Evolutionary conservation across 2,888 invertebrate genomes (phyloP).

Genomic region (Trichogramma evanescens): DNA sequence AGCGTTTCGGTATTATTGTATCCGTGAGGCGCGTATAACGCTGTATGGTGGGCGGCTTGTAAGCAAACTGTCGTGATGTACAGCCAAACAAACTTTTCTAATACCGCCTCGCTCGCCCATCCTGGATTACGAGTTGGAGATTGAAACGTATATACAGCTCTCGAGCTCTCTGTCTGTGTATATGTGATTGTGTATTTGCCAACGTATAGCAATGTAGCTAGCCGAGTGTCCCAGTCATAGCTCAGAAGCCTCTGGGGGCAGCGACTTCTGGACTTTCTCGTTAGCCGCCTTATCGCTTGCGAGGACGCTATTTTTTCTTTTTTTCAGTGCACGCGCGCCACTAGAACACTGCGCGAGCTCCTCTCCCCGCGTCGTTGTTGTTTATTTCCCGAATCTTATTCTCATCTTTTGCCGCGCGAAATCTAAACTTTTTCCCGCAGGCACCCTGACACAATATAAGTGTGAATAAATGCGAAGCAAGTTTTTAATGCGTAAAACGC

Average conservation of each 20-base stretch:
- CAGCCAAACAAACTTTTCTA: conserved; percentile 43
- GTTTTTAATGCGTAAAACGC: too few relatives aligned
- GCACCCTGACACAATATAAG: too few relatives aligned
- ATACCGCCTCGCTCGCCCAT: conserved; percentile 34
- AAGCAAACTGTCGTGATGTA: conserved; percentile 33
- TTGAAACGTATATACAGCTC: conserved; percentile 39
- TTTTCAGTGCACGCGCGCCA: too few relatives aligned
- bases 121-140: conserved; percentile 39
- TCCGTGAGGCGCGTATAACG: conserved; percentile 5
- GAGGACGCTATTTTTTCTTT: not conserved
- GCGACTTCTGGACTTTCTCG: conserved; percentile 20
- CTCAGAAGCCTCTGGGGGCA: not conserved
- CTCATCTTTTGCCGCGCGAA: too few relatives aligned
- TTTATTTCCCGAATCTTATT: not conserved
- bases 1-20: conserved; percentile 23
- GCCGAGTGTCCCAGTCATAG: too few relatives aligned
- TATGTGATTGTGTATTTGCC: conserved; percentile 32
- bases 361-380: not conserved
- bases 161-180: too few relatives aligned
- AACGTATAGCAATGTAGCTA: conserved; percentile 17
- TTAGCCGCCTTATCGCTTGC: conserved; percentile 16
- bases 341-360: too few relatives aligned
- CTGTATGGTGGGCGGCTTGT: conserved; percentile 16
- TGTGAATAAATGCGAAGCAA: too few relatives aligned
- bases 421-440: too few relatives aligned